Base-by-base conservation (phyloP, 2,113 vertebrate genomes). In the Tautogolabrus adspersus region DNA sequence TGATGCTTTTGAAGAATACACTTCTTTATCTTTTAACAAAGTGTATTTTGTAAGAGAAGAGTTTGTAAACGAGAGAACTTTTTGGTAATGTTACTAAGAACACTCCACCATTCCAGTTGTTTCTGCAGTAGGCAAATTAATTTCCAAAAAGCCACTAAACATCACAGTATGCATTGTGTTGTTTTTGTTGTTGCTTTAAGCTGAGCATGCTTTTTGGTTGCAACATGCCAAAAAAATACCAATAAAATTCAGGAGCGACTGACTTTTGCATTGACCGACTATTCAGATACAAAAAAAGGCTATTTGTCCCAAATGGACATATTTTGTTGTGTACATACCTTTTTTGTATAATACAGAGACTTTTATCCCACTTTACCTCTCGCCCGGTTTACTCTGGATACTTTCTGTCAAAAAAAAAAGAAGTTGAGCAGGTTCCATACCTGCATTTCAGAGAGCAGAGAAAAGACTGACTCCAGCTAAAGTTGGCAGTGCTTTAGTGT, bases 401-500 rank as follows among this genome's bases (percentile, higher is more conserved):
- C 58, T 55, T 26, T 69, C 67, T 49, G 70, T 77, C 70, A 70
- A 19, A 52, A 34, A 34, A 34, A 67, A 79, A 88, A 93, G 90
- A 88, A 82, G 88, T 70, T 66, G 91, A 93, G 89, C 71, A 5
- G 86, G 89, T 93, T 93, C 83, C 88, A 89, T 91, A 83, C 88
- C 85, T 90, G 87, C 79, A 84, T 93, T 92, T 94, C 86, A 84
- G 90, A 82, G 78, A 75, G 90, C 63, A 75, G 82, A 89, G 76
- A 84, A 85, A 84, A 87, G 81, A 85, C 65, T 76, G 87, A 77
- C 89, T 92, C 89, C 93, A 92, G 87, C 86, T 91, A 94, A 94
- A 93, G 93, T 95, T 95, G 90, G 94, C 94, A 87, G 93, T 69
- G 90, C 86, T 94, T 89, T 72, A 65, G 74, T 79, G 70, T 87